phyloP scores from a whole-genome alignment of 2,888 invertebrate species.

The Lepas anatifera region DNA sequence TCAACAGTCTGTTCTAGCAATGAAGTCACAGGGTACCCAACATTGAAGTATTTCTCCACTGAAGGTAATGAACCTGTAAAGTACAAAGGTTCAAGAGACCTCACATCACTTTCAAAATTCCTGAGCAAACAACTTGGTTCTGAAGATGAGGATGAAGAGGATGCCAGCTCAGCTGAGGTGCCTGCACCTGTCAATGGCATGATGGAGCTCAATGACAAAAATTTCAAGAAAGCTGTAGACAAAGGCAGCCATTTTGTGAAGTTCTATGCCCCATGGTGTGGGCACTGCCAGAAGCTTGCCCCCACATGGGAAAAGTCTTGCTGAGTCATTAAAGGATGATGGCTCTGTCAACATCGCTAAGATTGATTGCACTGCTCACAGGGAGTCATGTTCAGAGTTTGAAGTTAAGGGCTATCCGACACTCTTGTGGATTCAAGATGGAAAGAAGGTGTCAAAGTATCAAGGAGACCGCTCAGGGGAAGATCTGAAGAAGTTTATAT shows the following conservation, averaged over 20 bases:
- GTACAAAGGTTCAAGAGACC: conserved; percentile 63
- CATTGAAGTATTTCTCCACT: conserved; percentile 60
- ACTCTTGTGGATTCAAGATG: conserved; percentile 74
- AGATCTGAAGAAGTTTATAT: conserved; percentile 56
- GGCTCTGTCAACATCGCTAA: conserved; percentile 59
- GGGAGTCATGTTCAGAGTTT: conserved; percentile 59
- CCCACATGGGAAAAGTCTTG: conserved; percentile 75
- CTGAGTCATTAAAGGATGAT: conserved; percentile 52
- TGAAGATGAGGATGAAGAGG: conserved; percentile 17
- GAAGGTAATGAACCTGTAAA: conserved; percentile 51
- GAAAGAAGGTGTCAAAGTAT: conserved; percentile 69
- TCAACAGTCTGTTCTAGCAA: conserved; percentile 54
- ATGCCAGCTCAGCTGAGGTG: conserved; percentile 31
- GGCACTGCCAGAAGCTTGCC: conserved; percentile 70
- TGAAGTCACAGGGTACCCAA: conserved; percentile 58
- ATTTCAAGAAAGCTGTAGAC: conserved; percentile 14
- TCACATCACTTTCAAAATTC: conserved; percentile 60
- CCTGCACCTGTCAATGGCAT: conserved; percentile 50
- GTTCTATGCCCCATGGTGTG: conserved; percentile 88
- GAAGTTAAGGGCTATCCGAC: conserved; percentile 81
- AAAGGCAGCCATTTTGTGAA: conserved; percentile 73
- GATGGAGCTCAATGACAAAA: conserved; percentile 42
- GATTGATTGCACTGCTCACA: conserved; percentile 70
- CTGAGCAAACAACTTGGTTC: conserved; percentile 56
- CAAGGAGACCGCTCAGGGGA: conserved; percentile 52